Evolutionary conservation across 2,888 invertebrate species (phyloP), one percentile per base, ranked within the genome.

Genomic region (Acanthosoma haemorrhoidale): DNA sequence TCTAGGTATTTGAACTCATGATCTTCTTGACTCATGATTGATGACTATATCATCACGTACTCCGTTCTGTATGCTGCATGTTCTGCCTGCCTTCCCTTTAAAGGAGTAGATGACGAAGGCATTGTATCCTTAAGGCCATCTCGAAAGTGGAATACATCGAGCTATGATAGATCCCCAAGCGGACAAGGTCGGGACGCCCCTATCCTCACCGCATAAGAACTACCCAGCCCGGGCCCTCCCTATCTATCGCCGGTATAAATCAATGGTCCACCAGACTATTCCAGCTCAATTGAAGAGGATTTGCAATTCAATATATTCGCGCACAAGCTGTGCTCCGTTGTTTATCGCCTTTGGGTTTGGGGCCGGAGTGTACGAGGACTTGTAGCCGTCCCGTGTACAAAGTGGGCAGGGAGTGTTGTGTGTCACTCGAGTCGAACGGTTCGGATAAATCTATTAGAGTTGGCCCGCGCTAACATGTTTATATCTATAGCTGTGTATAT

Each of bases 281-380:
- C 51, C n/a, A 25, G n/a, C 51, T 51, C 51, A 51, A 51, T 51
- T n/a, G 51, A 25, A 25, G 25, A 51, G 51, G 51, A 51, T 51
- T 51, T 51, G 51, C 51, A 51, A 51, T 51, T 51, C 51, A 51
- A 51, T 43, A 43, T 21, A 43, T 51, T 25, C 25, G n/a, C n/a
- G n/a, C n/a, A n/a, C 25, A 21, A 25, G 25, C 21, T 2, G 51
- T 25, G 51, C 51, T 51, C 29, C 51, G 51, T 51, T 51, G 51
- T 51, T 51, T 51, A 51, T 51, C 51, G 51, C 25, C 51, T n/a
- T n/a, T 25, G n/a, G 25, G 18, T 5, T n/a, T n/a, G 5, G 51
- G 29, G 3, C 51, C n/a, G n/a, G n/a, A n/a, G n/a, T n/a, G n/a
- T n/a, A n/a, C n/a, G n/a, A n/a, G n/a, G n/a, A n/a, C n/a, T n/a